phyloP scores from a whole-genome alignment of 2,113 vertebrate genomes.

The Blennius ocellaris region DNA sequence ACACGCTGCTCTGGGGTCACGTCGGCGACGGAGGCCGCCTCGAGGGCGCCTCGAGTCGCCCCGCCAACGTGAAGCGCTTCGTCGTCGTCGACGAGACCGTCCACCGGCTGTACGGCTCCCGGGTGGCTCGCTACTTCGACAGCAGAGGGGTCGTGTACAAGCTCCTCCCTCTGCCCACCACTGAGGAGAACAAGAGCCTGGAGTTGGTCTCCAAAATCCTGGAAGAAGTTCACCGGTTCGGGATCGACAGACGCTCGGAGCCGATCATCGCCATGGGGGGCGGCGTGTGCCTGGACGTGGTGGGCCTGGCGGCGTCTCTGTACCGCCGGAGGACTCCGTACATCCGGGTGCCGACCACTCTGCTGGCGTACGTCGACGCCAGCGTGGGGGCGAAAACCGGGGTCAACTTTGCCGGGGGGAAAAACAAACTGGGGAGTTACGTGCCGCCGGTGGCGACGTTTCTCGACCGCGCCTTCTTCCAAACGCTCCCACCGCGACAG shows the following conservation, averaged over 20 bases:
- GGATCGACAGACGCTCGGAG: constrained; percentile 79
- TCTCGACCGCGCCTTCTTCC: constrained; percentile 84
- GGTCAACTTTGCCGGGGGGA: constrained; percentile 87
- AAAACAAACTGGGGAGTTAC: constrained; percentile 86
- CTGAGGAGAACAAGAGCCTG: constrained; percentile 84
- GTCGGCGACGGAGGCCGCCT: constrained; percentile 69
- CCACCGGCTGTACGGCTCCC: constrained; percentile 78
- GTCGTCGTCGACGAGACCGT: constrained; percentile 84
- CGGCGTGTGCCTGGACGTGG: constrained; percentile 85
- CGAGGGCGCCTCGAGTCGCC: constrained; percentile 26
- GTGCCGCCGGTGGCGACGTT: constrained; percentile 80
- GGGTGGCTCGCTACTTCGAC: constrained; percentile 80
- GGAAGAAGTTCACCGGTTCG: constrained; percentile 82
- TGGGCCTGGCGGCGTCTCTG: constrained; percentile 82
- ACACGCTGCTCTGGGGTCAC: constrained; percentile 83
- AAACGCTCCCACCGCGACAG: constrained; percentile 80
- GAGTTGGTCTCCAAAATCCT: constrained; percentile 81
- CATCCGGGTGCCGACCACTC: constrained; percentile 84
- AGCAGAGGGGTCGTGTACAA: constrained; percentile 73
- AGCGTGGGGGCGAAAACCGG: constrained; percentile 85
- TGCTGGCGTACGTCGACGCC: constrained; percentile 83
- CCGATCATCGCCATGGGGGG: constrained; percentile 85
- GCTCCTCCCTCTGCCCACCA: constrained; percentile 83
- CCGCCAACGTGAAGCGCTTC: constrained; percentile 79
- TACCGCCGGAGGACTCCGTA: constrained; percentile 85